Evolutionary conservation across 2,113 vertebrate species (phyloP), one percentile per base, ranked within the genome.

Genomic region (Myrmophylax atrothorax): DNA sequence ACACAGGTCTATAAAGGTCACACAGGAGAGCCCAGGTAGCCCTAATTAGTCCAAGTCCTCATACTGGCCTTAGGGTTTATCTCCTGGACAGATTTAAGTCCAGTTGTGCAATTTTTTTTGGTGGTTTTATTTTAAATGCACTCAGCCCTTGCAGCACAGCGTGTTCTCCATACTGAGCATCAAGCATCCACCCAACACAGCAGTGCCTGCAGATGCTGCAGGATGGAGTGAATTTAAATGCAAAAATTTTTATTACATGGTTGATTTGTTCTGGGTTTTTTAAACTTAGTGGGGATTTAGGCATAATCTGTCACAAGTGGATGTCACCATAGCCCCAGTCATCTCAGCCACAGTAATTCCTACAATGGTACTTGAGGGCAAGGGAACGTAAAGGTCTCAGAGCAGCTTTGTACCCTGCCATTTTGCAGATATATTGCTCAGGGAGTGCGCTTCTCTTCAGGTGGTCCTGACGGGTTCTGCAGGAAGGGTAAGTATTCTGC

Each of bases 81-180:
- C 63, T 93, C 8, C 56, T 63, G 25, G 33, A 13, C 46, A 88
- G 15, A 38, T 68, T 3, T 64, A 35, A 38, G 46, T 40, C 49
- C 5, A 2, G 1, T 68, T 91, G 42, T 67, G 18, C 10, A 4
- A 26, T 13, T 40, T 25, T 26, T 25, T 10, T 33, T 66, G 24
- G 24, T 40, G 3, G 0, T 1, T n/a, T 70, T 59, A 79, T 72
- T 58, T 35, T 14, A 8, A 31, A n/a, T 35, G 19, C n/a, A 33
- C 0, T 6, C 31, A 53, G 18, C 12, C 24, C 44, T 81, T 79
- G 33, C 25, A 87, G 25, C 23, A 25, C 31, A 56, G 31, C 18
- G 31, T 68, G 42, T 46, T 86, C 35, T 52, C 3, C 1, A 18
- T 4, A 1, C 63, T 67, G 50, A 46, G 40, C 46, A 28, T 58